These are phyloP conservation scores for Stigmatopora nigra DNA, from an alignment of 2,113 vertebrate genomes.

Conservation along the genomic window DNA sequence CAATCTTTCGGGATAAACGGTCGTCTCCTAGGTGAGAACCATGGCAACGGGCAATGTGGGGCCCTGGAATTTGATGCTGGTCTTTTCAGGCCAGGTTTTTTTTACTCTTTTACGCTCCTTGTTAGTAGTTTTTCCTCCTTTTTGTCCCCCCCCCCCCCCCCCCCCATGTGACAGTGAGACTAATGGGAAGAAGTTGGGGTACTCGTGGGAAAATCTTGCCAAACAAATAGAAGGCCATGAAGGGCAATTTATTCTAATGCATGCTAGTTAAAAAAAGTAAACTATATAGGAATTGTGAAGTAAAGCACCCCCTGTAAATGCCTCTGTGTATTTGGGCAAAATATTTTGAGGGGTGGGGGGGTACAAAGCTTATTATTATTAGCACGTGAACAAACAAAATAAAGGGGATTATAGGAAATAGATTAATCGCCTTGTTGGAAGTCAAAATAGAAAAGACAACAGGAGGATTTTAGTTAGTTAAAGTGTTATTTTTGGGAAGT, in stretches of 20 bases:
- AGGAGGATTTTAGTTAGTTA: not conserved
- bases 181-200: constrained; percentile 39
- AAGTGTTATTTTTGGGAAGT: not conserved
- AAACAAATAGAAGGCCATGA: constrained; percentile 40
- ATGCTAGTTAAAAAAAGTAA: not conserved
- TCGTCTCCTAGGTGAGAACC: constrained; percentile 68
- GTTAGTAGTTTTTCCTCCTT: constrained; percentile 42
- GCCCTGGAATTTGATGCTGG: constrained; percentile 53
- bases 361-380: not conserved
- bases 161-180: constrained; percentile 42
- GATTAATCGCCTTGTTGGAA: not conserved
- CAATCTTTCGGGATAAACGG: constrained; percentile 64
- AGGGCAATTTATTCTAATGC: not conserved
- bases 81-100: constrained; percentile 65
- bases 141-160: constrained; percentile 49
- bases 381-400: not conserved
- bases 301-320: not conserved
- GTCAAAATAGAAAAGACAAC: not conserved
- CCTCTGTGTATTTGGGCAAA: not conserved
- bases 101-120: constrained; percentile 40
- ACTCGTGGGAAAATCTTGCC: constrained; percentile 66
- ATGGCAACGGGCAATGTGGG: constrained; percentile 67
- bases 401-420: not conserved
- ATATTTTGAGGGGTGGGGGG: not conserved
- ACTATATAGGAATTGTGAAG: not conserved